Percentiles rank a stretch among this genome's conserved stretches.
phyloP scores from a whole-genome alignment of 2,113 vertebrate genomes.

The Rattus norvegicus region GRCr8 NC_086022.1:53115001-53115500 shows the following conservation, averaged over 20 bases:
- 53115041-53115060: too few species aligned
- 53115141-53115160: not conserved
- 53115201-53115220: not conserved
- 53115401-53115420: not conserved
- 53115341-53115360: too few species aligned
- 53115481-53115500: not conserved
- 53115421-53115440: not conserved
- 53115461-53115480: not conserved
- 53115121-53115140: not conserved
- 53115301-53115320: not conserved
- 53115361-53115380: not conserved
- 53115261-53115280: not conserved
- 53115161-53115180: not conserved
- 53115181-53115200: not conserved
- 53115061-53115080: too few species aligned
- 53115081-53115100: too few species aligned
- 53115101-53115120: not conserved
- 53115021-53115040: not conserved
- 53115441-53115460: not conserved
- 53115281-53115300: not conserved
- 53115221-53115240: not conserved
- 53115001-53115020: not conserved
- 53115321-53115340: not conserved
- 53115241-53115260: not conserved
- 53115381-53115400: not conserved